Percentiles rank a stretch among this genome's conserved stretches.
Evolutionary conservation across 2,797 vertebrate species (phyloP).

Genomic region (Ispidina picta): DNA sequence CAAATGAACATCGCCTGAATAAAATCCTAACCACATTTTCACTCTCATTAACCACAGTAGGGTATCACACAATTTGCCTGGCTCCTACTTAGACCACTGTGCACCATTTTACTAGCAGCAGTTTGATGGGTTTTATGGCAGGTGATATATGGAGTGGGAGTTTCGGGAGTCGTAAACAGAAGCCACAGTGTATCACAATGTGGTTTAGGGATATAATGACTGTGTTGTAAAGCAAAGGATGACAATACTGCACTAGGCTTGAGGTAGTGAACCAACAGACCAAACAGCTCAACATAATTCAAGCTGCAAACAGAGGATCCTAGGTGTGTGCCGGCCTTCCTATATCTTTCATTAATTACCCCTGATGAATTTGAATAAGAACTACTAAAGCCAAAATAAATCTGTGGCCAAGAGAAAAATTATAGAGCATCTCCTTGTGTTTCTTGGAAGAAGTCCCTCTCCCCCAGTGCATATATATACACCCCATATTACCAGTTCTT

Average conservation of each 20-base stretch:
- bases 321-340: slow-evolving; percentile 51
- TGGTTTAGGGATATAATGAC: slow-evolving; percentile 87
- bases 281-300: slow-evolving; percentile 81
- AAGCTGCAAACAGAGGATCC: slow-evolving; percentile 69
- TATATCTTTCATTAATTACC: slow-evolving; percentile 76
- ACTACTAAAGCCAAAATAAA: slow-evolving; percentile 75
- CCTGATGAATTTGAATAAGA: slow-evolving; percentile 75
- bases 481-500: background rate
- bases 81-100: slow-evolving; percentile 84
- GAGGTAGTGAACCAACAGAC: slow-evolving; percentile 81
- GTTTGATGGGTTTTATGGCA: slow-evolving; percentile 86
- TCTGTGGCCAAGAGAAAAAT: slow-evolving; percentile 51
- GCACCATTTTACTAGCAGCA: slow-evolving; percentile 85
- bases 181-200: slow-evolving; percentile 85
- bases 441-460: slow-evolving; percentile 52
- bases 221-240: slow-evolving; percentile 84
- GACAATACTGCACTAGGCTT: slow-evolving; percentile 81
- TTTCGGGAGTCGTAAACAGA: slow-evolving; percentile 87
- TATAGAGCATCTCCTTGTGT: slow-evolving; percentile 50
- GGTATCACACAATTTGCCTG: slow-evolving; percentile 85
- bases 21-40: slow-evolving; percentile 85
- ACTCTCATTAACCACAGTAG: slow-evolving; percentile 87
- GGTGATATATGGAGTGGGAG: slow-evolving; percentile 88
- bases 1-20: slow-evolving; percentile 84
- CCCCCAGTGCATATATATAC: background rate